A percentile compares a stretch with the other conserved stretches of the same genome.
phyloP scores from a whole-genome alignment of 1,140 invertebrate genomes.

The Heliconius hermathena region DNA sequence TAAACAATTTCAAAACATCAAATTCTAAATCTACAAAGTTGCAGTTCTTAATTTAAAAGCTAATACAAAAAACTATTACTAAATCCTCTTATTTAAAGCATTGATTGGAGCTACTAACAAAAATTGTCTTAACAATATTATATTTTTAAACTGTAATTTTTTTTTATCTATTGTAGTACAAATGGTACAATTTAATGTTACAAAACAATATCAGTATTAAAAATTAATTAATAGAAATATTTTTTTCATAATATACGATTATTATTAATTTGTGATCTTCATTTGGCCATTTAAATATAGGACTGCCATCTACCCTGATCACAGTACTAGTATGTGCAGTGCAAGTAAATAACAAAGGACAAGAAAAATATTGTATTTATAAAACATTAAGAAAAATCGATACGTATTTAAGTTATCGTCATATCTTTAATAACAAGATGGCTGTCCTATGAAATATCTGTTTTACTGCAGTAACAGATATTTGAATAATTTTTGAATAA shows the following conservation, averaged over 20 bases:
- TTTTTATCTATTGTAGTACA: slow-evolving; percentile 1
- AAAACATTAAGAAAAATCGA: neutral
- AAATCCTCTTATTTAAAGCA: neutral
- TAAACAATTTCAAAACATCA: slow-evolving; percentile 7
- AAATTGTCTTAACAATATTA: neutral
- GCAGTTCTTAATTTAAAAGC: slow-evolving; percentile 10
- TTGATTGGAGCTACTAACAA: slow-evolving; percentile 1
- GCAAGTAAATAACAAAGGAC: neutral
- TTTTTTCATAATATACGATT: neutral
- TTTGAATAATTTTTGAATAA: slow-evolving; percentile 29
- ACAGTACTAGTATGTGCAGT: neutral
- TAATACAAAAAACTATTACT: slow-evolving; percentile 5
- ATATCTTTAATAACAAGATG: slow-evolving; percentile 29
- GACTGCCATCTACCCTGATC: slow-evolving; percentile 33
- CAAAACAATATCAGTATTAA: slow-evolving; percentile 19
- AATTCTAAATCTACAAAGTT: neutral
- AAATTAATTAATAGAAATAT: neutral
- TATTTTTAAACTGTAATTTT: neutral
- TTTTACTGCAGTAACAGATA: slow-evolving; percentile 31
- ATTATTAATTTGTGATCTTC: slow-evolving; percentile 1
- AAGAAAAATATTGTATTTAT: neutral
- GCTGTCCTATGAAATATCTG: slow-evolving; percentile 40
- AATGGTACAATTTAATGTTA: slow-evolving; percentile 11
- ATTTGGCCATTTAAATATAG: slow-evolving; percentile 39
- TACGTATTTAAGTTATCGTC: too few relatives aligned